Conservation (phyloP, 2,888 invertebrate genomes). For the Pachliopta kotzebuea region DNA sequence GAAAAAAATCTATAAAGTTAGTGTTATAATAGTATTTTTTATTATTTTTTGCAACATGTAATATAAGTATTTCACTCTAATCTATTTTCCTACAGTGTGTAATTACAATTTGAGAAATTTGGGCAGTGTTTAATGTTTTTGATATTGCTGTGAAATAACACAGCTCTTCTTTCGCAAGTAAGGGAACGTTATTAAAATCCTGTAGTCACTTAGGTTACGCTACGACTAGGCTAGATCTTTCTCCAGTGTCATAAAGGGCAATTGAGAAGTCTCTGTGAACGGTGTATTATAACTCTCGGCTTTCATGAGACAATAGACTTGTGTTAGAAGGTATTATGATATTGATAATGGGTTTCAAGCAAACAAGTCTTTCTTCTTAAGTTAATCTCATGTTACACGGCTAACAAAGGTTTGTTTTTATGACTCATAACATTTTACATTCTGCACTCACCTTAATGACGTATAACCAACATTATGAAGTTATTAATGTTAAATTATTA, state of each 20-base stretch:
- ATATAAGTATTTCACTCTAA: too few species aligned
- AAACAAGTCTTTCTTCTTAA: neutral
- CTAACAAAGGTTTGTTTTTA: neutral
- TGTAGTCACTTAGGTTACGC: neutral
- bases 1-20: too few species aligned
- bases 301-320: neutral
- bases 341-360: constrained; percentile 4
- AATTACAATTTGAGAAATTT: too few species aligned
- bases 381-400: neutral
- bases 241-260: neutral
- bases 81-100: too few species aligned
- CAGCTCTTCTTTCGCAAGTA: too few species aligned
- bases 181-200: neutral
- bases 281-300: neutral
- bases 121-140: too few species aligned
- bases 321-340: neutral
- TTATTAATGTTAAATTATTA: neutral
- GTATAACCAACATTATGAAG: neutral
- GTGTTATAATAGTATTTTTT: too few species aligned
- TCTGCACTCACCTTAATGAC: neutral
- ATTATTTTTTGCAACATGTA: too few species aligned
- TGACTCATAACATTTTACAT: neutral
- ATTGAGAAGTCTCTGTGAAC: neutral
- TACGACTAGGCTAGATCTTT: neutral
- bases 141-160: too few species aligned